Conservation (phyloP, 2,797 vertebrate genomes). For the Pachyuromys duprasi region DNA sequence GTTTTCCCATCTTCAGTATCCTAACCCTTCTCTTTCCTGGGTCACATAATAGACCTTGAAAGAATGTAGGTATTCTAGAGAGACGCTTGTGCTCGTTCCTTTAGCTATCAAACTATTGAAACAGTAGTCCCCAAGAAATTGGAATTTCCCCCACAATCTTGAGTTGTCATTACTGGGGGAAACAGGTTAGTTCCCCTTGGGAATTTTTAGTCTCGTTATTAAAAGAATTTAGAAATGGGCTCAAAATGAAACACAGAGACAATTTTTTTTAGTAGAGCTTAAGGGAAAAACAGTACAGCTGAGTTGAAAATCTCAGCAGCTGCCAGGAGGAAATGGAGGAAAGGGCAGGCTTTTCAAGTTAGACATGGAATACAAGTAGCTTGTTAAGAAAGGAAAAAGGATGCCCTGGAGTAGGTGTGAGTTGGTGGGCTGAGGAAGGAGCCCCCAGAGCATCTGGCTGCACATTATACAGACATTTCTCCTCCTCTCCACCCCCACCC, state of each 20-base stretch:
- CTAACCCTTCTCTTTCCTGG: not conserved
- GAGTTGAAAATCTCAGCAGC: not conserved
- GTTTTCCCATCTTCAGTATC: not conserved
- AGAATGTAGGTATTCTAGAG: not conserved
- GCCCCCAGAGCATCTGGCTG: not conserved
- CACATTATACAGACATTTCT: fast-evolving
- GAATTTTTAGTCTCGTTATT: not conserved
- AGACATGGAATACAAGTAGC: not conserved
- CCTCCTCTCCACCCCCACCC: no score
- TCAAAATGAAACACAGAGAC: not conserved
- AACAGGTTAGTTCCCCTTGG: not conserved
- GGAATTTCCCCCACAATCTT: not conserved
- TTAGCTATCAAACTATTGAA: constrained; percentile 16
- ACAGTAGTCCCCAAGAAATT: not conserved
- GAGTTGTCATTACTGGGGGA: not conserved
- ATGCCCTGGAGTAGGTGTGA: not conserved
- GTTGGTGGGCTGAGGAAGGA: not conserved
- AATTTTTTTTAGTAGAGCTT: not conserved
- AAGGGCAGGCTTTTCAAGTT: not conserved
- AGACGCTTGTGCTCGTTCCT: not conserved
- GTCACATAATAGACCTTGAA: not conserved
- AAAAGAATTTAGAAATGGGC: not conserved
- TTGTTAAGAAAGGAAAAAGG: not conserved
- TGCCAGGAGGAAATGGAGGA: not conserved
- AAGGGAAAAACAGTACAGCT: not conserved